phyloP scores from a whole-genome alignment of 2,888 invertebrate genomes.

The Nyleta sp. region DNA sequence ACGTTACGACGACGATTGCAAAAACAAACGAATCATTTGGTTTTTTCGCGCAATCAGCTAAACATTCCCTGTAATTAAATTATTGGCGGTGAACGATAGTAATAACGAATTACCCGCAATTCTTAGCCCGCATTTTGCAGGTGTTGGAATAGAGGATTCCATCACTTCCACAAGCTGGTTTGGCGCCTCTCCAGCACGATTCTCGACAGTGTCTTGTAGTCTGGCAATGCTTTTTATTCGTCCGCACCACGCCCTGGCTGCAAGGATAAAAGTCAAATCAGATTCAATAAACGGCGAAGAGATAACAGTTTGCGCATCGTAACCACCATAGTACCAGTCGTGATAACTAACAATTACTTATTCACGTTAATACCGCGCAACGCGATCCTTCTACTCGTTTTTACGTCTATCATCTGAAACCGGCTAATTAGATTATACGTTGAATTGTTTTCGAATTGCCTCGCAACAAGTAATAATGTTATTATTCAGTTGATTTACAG shows the following conservation, averaged over 20 bases:
- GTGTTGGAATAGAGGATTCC: constrained; percentile 94
- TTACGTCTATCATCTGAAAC: constrained; percentile 12
- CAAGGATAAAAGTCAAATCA: constrained; percentile 70
- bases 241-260: constrained; percentile 93
- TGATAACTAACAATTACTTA: constrained; percentile 37
- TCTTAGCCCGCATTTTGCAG: constrained; percentile 95
- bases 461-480: neutral
- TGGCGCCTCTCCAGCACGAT: constrained; percentile 94
- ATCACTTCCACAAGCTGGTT: constrained; percentile 95
- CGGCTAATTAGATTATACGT: constrained; percentile 16
- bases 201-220: constrained; percentile 95
- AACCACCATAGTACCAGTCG: constrained; percentile 20
- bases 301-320: constrained; percentile 40
- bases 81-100: no score
- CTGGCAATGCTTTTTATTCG: constrained; percentile 95
- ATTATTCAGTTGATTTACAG: no score
- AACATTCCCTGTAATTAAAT: no score
- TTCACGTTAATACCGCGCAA: constrained; percentile 19
- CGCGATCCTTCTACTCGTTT: constrained; percentile 12
- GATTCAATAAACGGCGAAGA: constrained; percentile 35
- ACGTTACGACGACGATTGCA: no score
- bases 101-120: constrained; percentile 88
- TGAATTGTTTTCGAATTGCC: constrained; percentile 13
- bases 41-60: neutral
- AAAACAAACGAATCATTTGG: no score